These are phyloP conservation scores for Nemoura dubitans DNA, from an alignment of 2,888 invertebrate species.

Conservation along the genomic window DNA sequence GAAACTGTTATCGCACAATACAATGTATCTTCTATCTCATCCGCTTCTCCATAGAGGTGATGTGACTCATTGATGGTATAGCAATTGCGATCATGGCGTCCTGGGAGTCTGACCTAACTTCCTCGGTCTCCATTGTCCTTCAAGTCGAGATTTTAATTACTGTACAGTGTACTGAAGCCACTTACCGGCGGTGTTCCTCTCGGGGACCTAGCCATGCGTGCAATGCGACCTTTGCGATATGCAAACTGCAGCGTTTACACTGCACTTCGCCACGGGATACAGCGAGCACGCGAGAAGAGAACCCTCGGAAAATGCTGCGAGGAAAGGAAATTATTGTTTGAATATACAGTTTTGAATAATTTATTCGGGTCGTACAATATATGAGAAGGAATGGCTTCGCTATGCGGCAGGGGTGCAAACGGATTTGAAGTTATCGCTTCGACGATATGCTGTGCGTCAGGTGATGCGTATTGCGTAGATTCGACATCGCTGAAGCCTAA, in stretches of 20 bases:
- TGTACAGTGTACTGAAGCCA: background rate
- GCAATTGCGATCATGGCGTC: background rate
- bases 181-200: background rate
- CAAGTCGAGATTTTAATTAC: slow-evolving; percentile 7
- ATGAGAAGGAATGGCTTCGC: background rate
- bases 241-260: background rate
- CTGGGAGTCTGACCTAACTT: background rate
- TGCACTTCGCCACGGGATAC: background rate
- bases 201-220: background rate
- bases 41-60: background rate
- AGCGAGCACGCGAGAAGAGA: background rate
- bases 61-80: background rate
- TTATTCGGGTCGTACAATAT: background rate
- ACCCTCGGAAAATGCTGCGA: background rate
- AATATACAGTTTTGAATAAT: background rate
- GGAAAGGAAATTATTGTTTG: background rate
- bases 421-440: background rate
- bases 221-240: background rate
- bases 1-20: background rate
- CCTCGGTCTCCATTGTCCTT: background rate
- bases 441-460: background rate
- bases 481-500: background rate
- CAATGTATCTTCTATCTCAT: background rate
- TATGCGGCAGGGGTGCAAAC: background rate
- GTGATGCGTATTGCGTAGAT: background rate